A percentile compares a stretch with the other conserved stretches of the same genome.
phyloP scores from a whole-genome alignment of 2,888 invertebrate genomes.

The Microdon myrmicae region DNA sequence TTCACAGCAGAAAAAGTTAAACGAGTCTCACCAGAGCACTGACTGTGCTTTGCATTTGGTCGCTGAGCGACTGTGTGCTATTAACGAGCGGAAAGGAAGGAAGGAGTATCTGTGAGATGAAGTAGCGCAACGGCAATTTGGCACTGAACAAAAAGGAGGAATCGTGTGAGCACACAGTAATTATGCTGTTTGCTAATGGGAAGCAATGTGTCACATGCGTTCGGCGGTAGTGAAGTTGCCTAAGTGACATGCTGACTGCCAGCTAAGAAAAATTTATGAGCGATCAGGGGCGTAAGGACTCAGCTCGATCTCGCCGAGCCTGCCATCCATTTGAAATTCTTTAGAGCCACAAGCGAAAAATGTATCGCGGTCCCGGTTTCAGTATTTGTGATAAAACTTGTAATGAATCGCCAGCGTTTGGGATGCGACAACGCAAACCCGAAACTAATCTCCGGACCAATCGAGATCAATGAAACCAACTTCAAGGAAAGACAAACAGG shows the following conservation, averaged over 20 bases:
- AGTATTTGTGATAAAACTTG: conserved; percentile 20
- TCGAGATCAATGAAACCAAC: conserved; percentile 33
- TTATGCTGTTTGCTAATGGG: conserved; percentile 52
- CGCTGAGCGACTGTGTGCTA: conserved; percentile 16
- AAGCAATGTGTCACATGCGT: conserved; percentile 52
- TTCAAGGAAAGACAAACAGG: conserved; percentile 28
- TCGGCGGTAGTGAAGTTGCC: conserved; percentile 49
- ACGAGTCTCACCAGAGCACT: conserved; percentile 27
- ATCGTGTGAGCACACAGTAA: conserved; percentile 43
- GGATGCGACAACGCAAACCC: too few species aligned
- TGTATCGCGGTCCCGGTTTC: too few species aligned
- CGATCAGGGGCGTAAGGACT: conserved; percentile 25
- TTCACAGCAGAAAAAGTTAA: too few species aligned
- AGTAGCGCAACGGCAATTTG: conserved; percentile 18
- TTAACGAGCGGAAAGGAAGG: conserved; percentile 3
- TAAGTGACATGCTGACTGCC: conserved; percentile 52
- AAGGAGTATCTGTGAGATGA: conserved; percentile 17
- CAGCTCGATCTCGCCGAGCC: conserved; percentile 40
- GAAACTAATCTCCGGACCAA: conserved; percentile 4
- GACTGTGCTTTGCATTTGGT: conserved; percentile 30
- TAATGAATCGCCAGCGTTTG: too few species aligned
- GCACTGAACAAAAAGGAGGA: conserved; percentile 30
- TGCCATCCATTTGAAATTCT: conserved; percentile 40
- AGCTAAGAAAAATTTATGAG: conserved; percentile 49
- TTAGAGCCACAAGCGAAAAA: too few species aligned